A percentile compares a stretch with the other conserved stretches of the same genome.
These are phyloP conservation scores for Symphodus melops DNA, from an alignment of 2,113 vertebrate species.

Conservation along the genomic window DNA sequence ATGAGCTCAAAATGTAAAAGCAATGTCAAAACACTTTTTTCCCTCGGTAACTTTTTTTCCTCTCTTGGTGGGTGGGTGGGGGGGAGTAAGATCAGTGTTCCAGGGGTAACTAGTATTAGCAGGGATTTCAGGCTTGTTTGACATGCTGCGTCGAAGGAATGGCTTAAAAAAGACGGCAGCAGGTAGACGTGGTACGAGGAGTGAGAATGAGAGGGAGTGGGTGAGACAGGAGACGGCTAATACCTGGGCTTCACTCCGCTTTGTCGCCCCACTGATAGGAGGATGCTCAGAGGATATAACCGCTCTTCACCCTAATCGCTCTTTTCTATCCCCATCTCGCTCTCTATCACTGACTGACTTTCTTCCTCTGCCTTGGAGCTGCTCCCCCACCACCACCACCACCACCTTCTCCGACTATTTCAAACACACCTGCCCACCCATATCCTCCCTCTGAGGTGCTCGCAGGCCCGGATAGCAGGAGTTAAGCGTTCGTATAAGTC, in stretches of 20 bases:
- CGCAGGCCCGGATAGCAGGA: constrained; percentile 68
- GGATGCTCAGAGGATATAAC: constrained; percentile 80
- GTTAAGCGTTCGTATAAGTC: constrained; percentile 78
- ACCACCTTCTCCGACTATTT: constrained; percentile 23
- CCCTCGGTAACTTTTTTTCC: constrained; percentile 64
- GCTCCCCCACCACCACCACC: constrained; percentile 18
- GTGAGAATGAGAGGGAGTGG: constrained; percentile 47
- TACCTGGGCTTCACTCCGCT: constrained; percentile 81
- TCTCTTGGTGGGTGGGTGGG: constrained; percentile 10
- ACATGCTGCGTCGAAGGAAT: constrained; percentile 79
- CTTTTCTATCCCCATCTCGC: constrained; percentile 68
- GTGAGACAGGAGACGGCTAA: constrained; percentile 75
- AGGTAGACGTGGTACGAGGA: constrained; percentile 65
- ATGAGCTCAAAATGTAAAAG: constrained; percentile 86
- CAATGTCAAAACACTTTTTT: constrained; percentile 80
- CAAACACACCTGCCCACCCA: constrained; percentile 49
- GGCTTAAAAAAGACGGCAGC: constrained; percentile 85
- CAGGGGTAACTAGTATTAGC: constrained; percentile 86
- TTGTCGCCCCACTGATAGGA: constrained; percentile 76
- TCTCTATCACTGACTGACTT: constrained; percentile 62
- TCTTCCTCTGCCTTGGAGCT: constrained; percentile 35
- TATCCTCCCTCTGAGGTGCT: constrained; percentile 68
- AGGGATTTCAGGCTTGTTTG: constrained; percentile 87
- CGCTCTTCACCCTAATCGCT: constrained; percentile 76
- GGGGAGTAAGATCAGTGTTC: constrained; percentile 83